Evolutionary conservation across 2,797 vertebrate genomes (phyloP).

Genomic region (Neoniphon sammara): DNA sequence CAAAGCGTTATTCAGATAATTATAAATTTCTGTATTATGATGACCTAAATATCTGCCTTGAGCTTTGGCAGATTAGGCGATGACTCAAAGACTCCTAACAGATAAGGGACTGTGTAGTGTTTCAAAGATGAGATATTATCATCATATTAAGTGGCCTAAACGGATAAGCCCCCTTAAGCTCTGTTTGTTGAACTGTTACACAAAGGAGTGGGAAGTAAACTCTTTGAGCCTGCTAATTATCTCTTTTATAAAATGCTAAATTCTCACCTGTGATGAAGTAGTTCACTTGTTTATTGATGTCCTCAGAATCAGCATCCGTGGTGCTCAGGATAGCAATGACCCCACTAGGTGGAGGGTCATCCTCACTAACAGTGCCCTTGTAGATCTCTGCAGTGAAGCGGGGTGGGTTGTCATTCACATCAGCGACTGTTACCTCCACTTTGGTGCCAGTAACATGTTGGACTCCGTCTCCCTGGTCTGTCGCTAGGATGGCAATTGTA

Average conservation of each 20-base stretch:
- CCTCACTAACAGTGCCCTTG: slow-evolving; percentile 98
- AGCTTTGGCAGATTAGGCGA: slow-evolving; percentile 60
- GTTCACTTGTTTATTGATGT: slow-evolving; percentile 91
- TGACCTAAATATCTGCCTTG: slow-evolving; percentile 74
- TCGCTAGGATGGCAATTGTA: slow-evolving; percentile 86
- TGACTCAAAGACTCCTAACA: slow-evolving; percentile 59
- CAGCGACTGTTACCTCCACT: slow-evolving; percentile 91
- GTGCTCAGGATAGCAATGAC: slow-evolving; percentile 97
- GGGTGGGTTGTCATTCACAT: slow-evolving; percentile 96
- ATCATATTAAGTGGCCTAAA: slow-evolving; percentile 65
- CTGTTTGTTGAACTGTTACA: slow-evolving; percentile 61
- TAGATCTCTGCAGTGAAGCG: slow-evolving; percentile 97
- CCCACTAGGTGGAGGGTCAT: slow-evolving; percentile 91
- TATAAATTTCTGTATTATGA: slow-evolving; percentile 64
- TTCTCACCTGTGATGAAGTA: slow-evolving; percentile 95
- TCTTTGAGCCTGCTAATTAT: slow-evolving; percentile 46
- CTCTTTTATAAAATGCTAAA: slow-evolving; percentile 26
- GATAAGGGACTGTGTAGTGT: slow-evolving; percentile 61
- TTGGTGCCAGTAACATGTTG: slow-evolving; percentile 86
- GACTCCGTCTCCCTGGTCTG: slow-evolving; percentile 90
- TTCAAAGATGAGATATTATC: slow-evolving; percentile 73
- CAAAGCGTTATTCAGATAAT: slow-evolving; percentile 70
- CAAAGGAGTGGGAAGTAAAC: slow-evolving; percentile 47
- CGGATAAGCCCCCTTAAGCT: slow-evolving; percentile 47
- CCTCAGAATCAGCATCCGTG: slow-evolving; percentile 92